phyloP scores from a whole-genome alignment of 1,140 invertebrate species.

The Caenorhabditis remanei region DNA sequence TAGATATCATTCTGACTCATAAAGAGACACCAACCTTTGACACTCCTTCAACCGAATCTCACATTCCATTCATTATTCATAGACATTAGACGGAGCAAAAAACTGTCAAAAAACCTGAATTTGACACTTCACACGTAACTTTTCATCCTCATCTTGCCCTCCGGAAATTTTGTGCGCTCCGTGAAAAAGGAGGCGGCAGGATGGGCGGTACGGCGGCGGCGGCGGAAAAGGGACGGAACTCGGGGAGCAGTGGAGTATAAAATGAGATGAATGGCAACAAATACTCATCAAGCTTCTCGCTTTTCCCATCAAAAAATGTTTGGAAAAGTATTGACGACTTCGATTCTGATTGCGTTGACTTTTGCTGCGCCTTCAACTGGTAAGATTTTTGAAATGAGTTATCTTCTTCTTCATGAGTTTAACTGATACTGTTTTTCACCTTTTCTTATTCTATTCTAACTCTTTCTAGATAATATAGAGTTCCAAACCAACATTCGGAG shows the following conservation, averaged over 20 bases:
- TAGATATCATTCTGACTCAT: conserved; percentile 17
- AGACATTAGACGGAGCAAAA: background rate
- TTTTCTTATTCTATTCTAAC: too few species aligned
- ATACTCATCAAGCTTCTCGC: conserved; percentile 52
- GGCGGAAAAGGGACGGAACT: conserved; percentile 25
- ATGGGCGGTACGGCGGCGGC: background rate
- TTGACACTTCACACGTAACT: conserved; percentile 55
- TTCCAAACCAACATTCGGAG: too few species aligned
- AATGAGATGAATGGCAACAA: conserved; percentile 49
- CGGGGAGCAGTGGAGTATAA: conserved; percentile 30
- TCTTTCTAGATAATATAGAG: too few species aligned
- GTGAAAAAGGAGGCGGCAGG: conserved; percentile 7
- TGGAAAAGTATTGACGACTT: conserved; percentile 49
- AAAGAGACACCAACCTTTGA: conserved; percentile 16
- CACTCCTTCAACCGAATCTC: background rate
- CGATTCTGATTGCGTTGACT: conserved; percentile 45
- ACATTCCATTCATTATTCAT: conserved; percentile 5
- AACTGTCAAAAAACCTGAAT: conserved; percentile 55
- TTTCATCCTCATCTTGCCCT: conserved; percentile 35
- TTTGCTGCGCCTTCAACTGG: conserved; percentile 42
- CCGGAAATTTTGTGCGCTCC: background rate
- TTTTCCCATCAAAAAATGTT: conserved; percentile 27
- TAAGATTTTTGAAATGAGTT: conserved; percentile 1
- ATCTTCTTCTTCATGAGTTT: background rate
- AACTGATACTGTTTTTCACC: background rate